A percentile compares a stretch with the other conserved stretches of the same genome.
phyloP scores from a whole-genome alignment of 2,113 vertebrate species.

The Lepisosteus oculatus region DNA sequence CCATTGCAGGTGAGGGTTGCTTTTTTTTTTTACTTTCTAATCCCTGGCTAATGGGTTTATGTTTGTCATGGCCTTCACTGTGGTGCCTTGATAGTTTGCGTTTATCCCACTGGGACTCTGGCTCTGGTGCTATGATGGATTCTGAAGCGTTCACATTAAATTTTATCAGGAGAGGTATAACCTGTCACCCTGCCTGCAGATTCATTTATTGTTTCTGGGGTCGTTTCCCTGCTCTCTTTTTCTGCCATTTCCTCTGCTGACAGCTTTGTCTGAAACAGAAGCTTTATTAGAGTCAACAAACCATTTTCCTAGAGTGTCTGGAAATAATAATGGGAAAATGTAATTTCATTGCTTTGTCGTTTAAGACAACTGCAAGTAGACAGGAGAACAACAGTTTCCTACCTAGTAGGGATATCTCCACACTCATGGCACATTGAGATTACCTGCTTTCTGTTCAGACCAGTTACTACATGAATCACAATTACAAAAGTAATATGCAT shows the following conservation, averaged over 20 bases:
- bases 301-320: conserved; percentile 71
- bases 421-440: conserved; percentile 59
- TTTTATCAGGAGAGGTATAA: conserved; percentile 51
- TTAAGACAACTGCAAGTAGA: conserved; percentile 63
- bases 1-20: conserved; percentile 82
- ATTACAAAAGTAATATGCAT: conserved; percentile 16
- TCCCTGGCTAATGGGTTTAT: conserved; percentile 47
- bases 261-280: conserved; percentile 69
- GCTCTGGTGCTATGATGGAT: conserved; percentile 44
- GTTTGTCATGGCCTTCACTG: conserved; percentile 48
- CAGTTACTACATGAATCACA: conserved; percentile 50
- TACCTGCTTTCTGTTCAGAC: conserved; percentile 54
- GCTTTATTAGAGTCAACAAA: conserved; percentile 78
- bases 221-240: conserved; percentile 48
- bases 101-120: conserved; percentile 49
- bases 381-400: conserved; percentile 64
- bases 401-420: conserved; percentile 67
- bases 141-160: conserved; percentile 45
- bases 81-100: conserved; percentile 33
- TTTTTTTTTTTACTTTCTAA: conserved; percentile 32
- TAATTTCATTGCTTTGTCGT: conserved; percentile 72
- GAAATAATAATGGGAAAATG: conserved; percentile 77
- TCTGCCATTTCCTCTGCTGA: conserved; percentile 69
- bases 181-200: conserved; percentile 43
- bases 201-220: conserved; percentile 53